Base-by-base conservation (phyloP, 2,888 invertebrate species). In the Leptogaster cylindrica region DNA sequence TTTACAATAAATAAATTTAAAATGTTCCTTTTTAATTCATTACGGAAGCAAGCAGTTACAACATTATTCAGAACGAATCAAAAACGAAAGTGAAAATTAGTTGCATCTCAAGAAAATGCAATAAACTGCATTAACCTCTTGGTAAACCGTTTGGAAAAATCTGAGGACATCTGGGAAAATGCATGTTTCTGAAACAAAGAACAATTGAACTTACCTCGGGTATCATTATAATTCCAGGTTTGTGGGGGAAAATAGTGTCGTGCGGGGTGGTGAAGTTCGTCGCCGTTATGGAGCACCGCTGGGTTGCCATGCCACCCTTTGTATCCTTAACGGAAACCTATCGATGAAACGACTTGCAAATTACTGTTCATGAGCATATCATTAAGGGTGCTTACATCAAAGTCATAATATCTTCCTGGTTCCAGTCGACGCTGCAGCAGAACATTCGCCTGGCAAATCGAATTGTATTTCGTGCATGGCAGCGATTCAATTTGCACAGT, bases 361-460 rank as follows among this genome's bases (percentile, higher is more conserved):
- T 46, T 14, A 3, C 5, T 41, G 41, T 41, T 16, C 3, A 44
- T 14, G 2, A 8, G 4, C 10, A 10, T 2, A 2, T 14, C 10
- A 44, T 18, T 4, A 44, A 31, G 31, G 31, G 10, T 18, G 20
- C 7, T 58, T 58, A 87, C 83, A 71, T 89, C 85, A 81, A 92
- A 93, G 83, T 93, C 92, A 80, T 93, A 91, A 75, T 89, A 89
- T 69, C 92, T 86, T n/a, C 91, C 92, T 0, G 89, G 86, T 78
- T 91, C 90, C 74, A 95, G 82, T 70, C 89, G 84, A 74, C 89
- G 85, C 72, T 89, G 87, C 71, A 95, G 83, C 72, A 92, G 86
- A 73, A 95, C 89, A 81, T 94, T 93, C 66, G 93, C 93, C 80
- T 93, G 92, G 81, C 94, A 94, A 74, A 92, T 89, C 61, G 92